Evolutionary conservation across 2,888 invertebrate species (phyloP), one percentile per base, ranked within the genome.

Genomic region (Gisinianus flammeolus): DNA sequence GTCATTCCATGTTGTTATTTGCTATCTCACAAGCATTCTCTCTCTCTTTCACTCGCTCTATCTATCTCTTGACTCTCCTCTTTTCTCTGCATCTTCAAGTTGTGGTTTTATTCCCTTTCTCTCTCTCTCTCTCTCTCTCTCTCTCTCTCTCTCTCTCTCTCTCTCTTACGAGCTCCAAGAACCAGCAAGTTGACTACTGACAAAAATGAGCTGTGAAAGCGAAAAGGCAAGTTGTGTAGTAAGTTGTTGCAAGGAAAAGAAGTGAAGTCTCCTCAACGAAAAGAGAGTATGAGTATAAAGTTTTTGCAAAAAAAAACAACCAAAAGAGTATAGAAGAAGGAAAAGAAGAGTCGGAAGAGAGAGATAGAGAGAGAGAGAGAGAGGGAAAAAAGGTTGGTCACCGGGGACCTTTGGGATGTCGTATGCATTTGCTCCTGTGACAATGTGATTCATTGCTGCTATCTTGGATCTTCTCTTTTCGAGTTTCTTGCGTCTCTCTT

Each of bases 371-470:
- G n/a, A 72, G 28, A 44, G 44, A 2, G 8, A 44, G 44, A 44
- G 44, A 44, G 8, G 6, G 44, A 44, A 10, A n/a, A n/a, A 67
- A 70, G 70, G 69, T 79, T 82, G 81, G 83, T 81, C 83, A 81
- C 81, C 79, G 79, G 83, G 81, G 83, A 83, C 83, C 80, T 81
- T 81, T 81, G 80, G 77, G 80, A 79, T 79, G 81, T 81, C 81
- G 79, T 79, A 80, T 83, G 80, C 81, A 81, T 81, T 80, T 83
- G 79, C 77, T 83, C 56, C 30, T 77, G 81, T 83, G 83, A 83
- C 83, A 83, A 81, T 79, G 81, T 83, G 83, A 83, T 83, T 83
- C 83, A 83, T 83, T 81, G 81, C 81, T 75, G 72, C 79, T 81
- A 80, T 80, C 80, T 77, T 33, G 71, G 75, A 77, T 75, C 75